Evolutionary conservation across 2,888 invertebrate genomes (phyloP).

Genomic region (Plebejus melissa): DNA sequence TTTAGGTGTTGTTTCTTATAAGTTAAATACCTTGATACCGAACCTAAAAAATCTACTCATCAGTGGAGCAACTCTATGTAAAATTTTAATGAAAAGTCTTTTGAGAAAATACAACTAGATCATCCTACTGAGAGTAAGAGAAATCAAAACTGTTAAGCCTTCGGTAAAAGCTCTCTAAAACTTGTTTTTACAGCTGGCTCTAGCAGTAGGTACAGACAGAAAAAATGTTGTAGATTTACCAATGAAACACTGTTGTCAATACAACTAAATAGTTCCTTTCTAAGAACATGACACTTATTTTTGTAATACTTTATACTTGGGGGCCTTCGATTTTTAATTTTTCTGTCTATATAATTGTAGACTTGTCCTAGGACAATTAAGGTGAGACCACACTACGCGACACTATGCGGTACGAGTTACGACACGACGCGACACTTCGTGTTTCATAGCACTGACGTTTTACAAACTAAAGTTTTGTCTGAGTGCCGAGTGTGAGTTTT

Average conservation of each 20-base stretch:
- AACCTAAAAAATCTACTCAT: background rate
- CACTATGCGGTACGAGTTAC: background rate
- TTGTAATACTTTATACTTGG: conserved; percentile 8
- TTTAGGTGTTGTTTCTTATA: too few species aligned
- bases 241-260: conserved; percentile 5
- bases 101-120: too few species aligned
- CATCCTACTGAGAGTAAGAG: background rate
- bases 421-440: background rate
- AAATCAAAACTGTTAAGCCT: background rate
- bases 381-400: background rate
- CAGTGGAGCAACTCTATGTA: background rate
- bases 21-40: background rate
- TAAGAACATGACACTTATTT: conserved; percentile 2
- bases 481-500: too few species aligned
- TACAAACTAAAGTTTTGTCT: too few species aligned
- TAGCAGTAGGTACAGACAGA: background rate
- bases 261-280: conserved; percentile 19
- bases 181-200: background rate
- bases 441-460: too few species aligned
- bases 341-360: background rate
- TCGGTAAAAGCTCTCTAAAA: background rate
- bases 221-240: background rate
- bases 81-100: background rate
- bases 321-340: background rate
- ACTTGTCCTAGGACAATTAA: too few species aligned